Evolutionary conservation across 2,888 invertebrate genomes (phyloP), one percentile per base, ranked within the genome.

Genomic region (Brachynemurus nebulosus): DNA sequence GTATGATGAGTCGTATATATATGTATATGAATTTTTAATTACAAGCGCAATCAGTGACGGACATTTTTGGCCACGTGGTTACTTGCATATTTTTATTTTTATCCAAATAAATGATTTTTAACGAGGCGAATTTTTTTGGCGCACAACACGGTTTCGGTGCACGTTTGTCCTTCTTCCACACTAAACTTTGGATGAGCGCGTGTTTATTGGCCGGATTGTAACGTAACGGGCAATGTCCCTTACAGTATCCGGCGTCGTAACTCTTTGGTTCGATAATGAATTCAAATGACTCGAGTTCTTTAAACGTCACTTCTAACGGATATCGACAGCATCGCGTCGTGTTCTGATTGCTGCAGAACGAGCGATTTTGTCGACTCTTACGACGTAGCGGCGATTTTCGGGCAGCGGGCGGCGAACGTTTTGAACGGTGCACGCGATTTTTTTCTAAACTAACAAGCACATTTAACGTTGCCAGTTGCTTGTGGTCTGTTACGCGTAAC

Each of bases 181-280:
- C 70, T 7, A 80, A 61, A 52, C 77, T 76, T 59, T 81, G 81
- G 40, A 82, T 64, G 16, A 79, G 63, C 1, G 82, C 80, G 59
- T 82, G 81, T 53, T 79, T 78, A 50, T 77, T 76, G 2, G 80
- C 80, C 9, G 77, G 76, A 58, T 80, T 78, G 56, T 74, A 79
- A 5, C 76, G 67, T 1, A 74, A 72, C 1, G 79, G 80, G 55
- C 81, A 81, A 38, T 75, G 67, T 3, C 81, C 82, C 48, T 73
- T 74, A 58, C 82, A 82, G 55, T 71, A 80, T 11, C 79, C 80
- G 1, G 80, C 80, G 57, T 82, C 79, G 57, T 80, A 80, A 12
- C 63, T 67, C 57, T 74, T 74, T n/a, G 82, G 82, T 50, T 78
- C 75, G 38, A 79, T 65, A 40, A 81, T 77, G 52, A 74, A 77